These are phyloP conservation scores for Galbula dea DNA, from an alignment of 2,113 vertebrate species.

Conservation along the genomic window DNA sequence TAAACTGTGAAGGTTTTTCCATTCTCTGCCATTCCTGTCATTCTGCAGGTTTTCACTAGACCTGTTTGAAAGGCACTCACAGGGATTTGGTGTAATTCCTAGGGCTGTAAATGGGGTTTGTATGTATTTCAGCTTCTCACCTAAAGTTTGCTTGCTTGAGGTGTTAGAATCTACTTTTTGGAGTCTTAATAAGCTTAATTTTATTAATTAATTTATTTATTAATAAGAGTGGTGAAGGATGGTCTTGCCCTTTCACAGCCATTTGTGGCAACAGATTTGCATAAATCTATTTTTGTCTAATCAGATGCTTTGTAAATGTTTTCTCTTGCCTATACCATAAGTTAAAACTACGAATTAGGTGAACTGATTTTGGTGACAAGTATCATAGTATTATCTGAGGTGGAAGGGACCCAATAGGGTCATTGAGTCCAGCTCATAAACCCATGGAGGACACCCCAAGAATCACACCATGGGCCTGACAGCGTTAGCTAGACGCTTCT, in stretches of 20 bases:
- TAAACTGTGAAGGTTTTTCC: background rate
- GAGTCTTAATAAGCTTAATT: too few relatives aligned
- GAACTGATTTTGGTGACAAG: background rate
- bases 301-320: background rate
- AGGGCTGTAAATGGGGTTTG: background rate
- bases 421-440: too few relatives aligned
- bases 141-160: background rate
- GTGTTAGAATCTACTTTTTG: background rate
- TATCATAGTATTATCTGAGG: too few relatives aligned
- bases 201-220: too few relatives aligned
- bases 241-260: background rate
- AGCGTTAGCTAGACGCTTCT: too few relatives aligned
- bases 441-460: too few relatives aligned
- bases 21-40: rapidly evolving
- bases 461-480: too few relatives aligned
- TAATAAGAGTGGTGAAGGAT: background rate
- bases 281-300: background rate
- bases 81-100: background rate
- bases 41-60: rapidly evolving
- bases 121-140: background rate
- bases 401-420: too few relatives aligned
- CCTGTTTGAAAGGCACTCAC: background rate
- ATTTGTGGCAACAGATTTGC: background rate
- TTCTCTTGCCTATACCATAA: background rate
- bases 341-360: background rate